phyloP scores from a whole-genome alignment of 2,113 vertebrate species.

The Sterrhoptilus dennistouni region DNA sequence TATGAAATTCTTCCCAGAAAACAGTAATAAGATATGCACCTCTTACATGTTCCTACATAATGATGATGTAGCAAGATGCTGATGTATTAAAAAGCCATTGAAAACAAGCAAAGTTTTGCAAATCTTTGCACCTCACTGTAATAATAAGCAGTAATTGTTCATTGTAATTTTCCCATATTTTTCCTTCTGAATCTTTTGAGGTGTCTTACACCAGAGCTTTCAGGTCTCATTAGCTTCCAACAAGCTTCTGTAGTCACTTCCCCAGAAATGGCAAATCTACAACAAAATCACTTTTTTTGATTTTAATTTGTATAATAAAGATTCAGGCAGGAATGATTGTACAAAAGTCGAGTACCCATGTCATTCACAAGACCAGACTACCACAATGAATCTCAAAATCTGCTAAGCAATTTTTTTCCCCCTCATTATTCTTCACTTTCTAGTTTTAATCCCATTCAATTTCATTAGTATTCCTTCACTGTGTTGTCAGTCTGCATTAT shows the following conservation, averaged over 20 bases:
- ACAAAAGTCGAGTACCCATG: background rate
- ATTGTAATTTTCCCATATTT: background rate
- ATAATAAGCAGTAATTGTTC: background rate
- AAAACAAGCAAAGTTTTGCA: background rate
- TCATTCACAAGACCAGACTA: background rate
- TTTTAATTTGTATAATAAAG: background rate
- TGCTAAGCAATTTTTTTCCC: background rate
- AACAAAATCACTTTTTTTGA: background rate
- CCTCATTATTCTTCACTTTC: background rate
- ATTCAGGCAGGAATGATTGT: background rate
- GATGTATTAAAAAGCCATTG: background rate
- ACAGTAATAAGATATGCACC: background rate
- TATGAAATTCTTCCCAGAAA: background rate
- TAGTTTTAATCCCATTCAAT: background rate
- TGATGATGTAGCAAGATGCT: background rate
- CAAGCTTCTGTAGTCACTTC: background rate
- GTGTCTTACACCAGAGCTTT: background rate
- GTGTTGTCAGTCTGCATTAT: slow-evolving; percentile 27
- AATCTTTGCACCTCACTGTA: background rate
- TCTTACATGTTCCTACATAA: background rate
- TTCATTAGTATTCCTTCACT: slow-evolving; percentile 41
- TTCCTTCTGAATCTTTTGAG: background rate
- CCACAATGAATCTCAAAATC: background rate
- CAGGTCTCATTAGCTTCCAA: background rate
- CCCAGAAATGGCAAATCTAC: background rate